Evolutionary conservation across 2,888 invertebrate genomes (phyloP).

Genomic region (Drosophila greeni): DNA sequence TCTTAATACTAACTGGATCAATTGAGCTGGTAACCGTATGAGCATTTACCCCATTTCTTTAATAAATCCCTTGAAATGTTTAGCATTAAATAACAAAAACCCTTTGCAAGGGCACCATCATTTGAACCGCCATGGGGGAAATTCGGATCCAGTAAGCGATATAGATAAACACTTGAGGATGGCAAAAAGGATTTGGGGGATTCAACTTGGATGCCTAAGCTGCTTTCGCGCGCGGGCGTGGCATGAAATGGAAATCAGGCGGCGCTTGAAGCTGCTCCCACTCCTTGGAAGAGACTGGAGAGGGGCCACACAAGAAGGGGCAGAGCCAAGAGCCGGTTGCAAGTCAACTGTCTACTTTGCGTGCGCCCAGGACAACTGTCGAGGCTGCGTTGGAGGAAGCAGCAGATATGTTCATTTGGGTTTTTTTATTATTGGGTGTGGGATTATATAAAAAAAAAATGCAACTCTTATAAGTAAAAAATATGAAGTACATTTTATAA

Average conservation of each 20-base stretch:
- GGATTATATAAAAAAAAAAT: neutral
- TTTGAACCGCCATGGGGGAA: constrained; percentile 25
- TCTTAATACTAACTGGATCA: neutral
- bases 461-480: neutral
- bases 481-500: too few relatives aligned
- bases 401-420: constrained; percentile 13
- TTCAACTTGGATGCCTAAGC: constrained; percentile 33
- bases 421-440: neutral
- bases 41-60: neutral
- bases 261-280: constrained; percentile 37
- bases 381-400: constrained; percentile 12
- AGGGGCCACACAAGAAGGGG: constrained; percentile 2
- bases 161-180: constrained; percentile 68
- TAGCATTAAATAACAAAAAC: constrained; percentile 6
- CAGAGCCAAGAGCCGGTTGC: constrained; percentile 17
- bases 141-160: constrained; percentile 58
- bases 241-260: constrained; percentile 61
- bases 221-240: constrained; percentile 47
- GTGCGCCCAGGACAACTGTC: constrained; percentile 55
- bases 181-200: constrained; percentile 58
- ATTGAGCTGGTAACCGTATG: neutral
- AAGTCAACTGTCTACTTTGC: constrained; percentile 68
- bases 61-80: neutral
- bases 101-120: constrained; percentile 8
- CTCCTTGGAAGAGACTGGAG: constrained; percentile 3